A percentile compares a stretch with the other conserved stretches of the same genome.
Conservation (phyloP, 2,113 vertebrate genomes). For the Penelope pileata region DNA sequence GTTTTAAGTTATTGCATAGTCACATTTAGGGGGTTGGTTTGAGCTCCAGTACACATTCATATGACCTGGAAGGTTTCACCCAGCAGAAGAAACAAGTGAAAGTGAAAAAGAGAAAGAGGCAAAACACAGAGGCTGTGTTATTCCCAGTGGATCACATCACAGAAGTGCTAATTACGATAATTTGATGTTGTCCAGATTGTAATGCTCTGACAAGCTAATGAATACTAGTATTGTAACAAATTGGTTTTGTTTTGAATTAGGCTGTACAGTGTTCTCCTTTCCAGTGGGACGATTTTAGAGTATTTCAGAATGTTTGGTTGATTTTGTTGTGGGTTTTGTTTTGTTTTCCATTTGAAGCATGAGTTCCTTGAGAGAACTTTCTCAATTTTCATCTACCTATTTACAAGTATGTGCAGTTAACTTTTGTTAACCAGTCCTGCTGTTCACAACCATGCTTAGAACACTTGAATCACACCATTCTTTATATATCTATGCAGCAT, state of each 20-base stretch:
- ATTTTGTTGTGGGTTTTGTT: not conserved
- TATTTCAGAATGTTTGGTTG: not conserved
- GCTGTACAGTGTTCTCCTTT: not conserved
- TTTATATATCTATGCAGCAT: not conserved
- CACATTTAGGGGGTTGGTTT: fast-evolving
- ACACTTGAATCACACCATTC: not conserved
- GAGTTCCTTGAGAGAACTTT: not conserved
- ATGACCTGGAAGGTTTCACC: not conserved
- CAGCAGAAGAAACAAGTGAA: not conserved
- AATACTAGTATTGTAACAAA: not conserved
- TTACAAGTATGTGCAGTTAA: not conserved
- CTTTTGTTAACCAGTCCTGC: not conserved
- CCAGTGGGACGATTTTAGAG: not conserved
- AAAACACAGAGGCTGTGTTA: not conserved
- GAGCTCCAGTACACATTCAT: not conserved
- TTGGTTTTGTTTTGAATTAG: not conserved
- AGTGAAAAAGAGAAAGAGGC: not conserved
- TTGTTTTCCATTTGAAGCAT: not conserved
- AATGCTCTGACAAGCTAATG: not conserved
- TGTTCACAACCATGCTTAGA: not conserved
- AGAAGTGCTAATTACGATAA: not conserved
- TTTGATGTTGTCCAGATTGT: not conserved
- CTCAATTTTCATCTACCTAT: not conserved
- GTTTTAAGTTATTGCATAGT: not conserved
- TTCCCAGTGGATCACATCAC: not conserved